These are phyloP conservation scores for Panulirus ornatus DNA, from an alignment of 1,140 invertebrate species.

Conservation along the genomic window DNA sequence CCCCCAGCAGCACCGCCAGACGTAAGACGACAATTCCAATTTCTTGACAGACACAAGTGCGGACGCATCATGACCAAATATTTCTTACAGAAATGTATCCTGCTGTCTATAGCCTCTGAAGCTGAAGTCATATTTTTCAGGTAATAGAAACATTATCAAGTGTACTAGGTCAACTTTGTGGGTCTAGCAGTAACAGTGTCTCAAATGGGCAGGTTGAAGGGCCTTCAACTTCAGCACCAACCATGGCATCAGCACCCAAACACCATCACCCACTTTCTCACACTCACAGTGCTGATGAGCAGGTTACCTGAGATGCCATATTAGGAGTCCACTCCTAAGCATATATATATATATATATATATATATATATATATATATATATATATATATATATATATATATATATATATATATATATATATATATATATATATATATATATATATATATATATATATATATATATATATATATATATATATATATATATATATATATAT, in stretches of 20 bases:
- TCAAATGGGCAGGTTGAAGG: conserved; percentile 35
- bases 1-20: too few relatives aligned
- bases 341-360: too few relatives aligned
- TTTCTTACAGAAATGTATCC: too few relatives aligned
- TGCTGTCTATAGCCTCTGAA: too few relatives aligned
- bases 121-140: too few relatives aligned
- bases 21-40: too few relatives aligned
- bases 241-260: neutral
- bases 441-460: too few relatives aligned
- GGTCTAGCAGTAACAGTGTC: conserved; percentile 12
- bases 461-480: too few relatives aligned
- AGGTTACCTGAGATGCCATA: neutral
- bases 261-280: neutral
- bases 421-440: too few relatives aligned
- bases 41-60: too few relatives aligned
- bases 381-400: neutral
- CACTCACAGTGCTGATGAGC: neutral
- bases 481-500: too few relatives aligned
- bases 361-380: neutral
- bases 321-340: neutral
- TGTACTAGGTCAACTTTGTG: conserved; percentile 14
- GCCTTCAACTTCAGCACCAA: neutral
- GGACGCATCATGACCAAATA: too few relatives aligned
- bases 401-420: neutral
- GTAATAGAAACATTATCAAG: conserved; percentile 55